Conservation (phyloP, 2,113 vertebrate genomes). For the Stigmatopora nigra region DNA sequence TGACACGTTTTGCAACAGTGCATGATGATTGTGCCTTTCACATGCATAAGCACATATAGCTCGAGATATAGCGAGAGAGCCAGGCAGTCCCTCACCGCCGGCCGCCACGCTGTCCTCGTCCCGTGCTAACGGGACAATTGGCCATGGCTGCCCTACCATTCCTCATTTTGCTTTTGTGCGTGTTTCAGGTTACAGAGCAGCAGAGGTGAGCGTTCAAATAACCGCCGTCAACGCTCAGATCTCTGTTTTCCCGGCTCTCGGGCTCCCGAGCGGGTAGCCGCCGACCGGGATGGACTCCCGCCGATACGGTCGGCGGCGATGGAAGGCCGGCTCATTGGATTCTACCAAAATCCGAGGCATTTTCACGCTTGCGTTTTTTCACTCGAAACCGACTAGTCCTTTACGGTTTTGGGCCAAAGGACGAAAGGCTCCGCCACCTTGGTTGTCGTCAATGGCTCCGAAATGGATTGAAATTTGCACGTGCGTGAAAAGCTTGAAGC, state of each 20-base stretch:
- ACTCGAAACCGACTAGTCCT: too few relatives aligned
- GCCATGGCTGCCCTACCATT: slow-evolving; percentile 54
- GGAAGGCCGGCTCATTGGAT: too few relatives aligned
- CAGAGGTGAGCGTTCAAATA: slow-evolving; percentile 47
- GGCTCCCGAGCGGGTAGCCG: too few relatives aligned
- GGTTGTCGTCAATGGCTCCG: too few relatives aligned
- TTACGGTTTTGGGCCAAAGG: too few relatives aligned
- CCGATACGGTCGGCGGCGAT: too few relatives aligned
- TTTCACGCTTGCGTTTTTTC: too few relatives aligned
- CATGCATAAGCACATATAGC: background rate
- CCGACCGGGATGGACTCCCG: too few relatives aligned
- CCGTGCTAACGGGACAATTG: slow-evolving; percentile 26
- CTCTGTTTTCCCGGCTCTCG: too few relatives aligned
- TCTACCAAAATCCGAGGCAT: too few relatives aligned
- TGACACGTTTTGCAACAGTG: slow-evolving; percentile 38
- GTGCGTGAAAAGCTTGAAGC: background rate
- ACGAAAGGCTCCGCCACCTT: too few relatives aligned
- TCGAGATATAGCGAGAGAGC: slow-evolving; percentile 44
- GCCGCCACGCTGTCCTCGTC: slow-evolving; percentile 4
- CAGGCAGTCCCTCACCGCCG: background rate
- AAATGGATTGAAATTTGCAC: background rate
- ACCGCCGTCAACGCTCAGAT: too few relatives aligned
- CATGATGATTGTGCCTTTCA: background rate
- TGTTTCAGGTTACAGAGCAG: slow-evolving; percentile 24
- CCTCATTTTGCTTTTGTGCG: slow-evolving; percentile 56